Conservation (phyloP, 2,888 invertebrate genomes). For the Graphium colonna region DNA sequence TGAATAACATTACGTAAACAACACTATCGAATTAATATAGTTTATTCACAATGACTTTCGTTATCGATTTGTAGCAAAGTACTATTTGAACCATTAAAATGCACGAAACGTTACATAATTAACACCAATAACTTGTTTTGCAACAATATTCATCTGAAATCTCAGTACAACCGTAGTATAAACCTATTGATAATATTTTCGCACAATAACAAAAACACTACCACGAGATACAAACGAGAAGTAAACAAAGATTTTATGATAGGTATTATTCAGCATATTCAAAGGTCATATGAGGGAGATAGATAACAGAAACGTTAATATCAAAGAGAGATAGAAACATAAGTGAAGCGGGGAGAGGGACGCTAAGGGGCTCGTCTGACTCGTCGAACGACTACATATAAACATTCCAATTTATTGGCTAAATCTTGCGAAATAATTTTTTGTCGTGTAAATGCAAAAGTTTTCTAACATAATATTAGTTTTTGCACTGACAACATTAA, state of each 20-base stretch:
- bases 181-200: slow-evolving; percentile 43
- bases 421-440: slow-evolving; percentile 19
- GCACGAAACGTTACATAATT: slow-evolving; percentile 17
- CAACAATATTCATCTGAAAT: slow-evolving; percentile 14
- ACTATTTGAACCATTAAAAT: slow-evolving; percentile 27
- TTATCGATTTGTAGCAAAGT: slow-evolving; percentile 49
- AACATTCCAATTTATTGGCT: slow-evolving; percentile 16
- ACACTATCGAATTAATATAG: slow-evolving; percentile 44
- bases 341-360: slow-evolving; percentile 39
- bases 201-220: slow-evolving; percentile 77
- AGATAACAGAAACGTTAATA: slow-evolving; percentile 24
- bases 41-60: slow-evolving; percentile 74
- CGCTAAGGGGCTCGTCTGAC: slow-evolving; percentile 27
- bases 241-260: slow-evolving; percentile 74
- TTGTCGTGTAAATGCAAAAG: too few species aligned
- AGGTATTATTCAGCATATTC: slow-evolving; percentile 64
- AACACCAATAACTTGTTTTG: not conserved
- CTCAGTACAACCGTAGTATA: slow-evolving; percentile 15
- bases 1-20: slow-evolving; percentile 68
- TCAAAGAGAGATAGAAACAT: slow-evolving; percentile 42
- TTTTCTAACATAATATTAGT: slow-evolving; percentile 2
- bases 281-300: slow-evolving; percentile 68
- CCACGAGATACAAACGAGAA: slow-evolving; percentile 55
- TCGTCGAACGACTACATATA: slow-evolving; percentile 19
- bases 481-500: not conserved